These are phyloP conservation scores for Phyllotis vaccarum DNA, from an alignment of 2,797 vertebrate genomes.

Conservation along the genomic window DNA sequence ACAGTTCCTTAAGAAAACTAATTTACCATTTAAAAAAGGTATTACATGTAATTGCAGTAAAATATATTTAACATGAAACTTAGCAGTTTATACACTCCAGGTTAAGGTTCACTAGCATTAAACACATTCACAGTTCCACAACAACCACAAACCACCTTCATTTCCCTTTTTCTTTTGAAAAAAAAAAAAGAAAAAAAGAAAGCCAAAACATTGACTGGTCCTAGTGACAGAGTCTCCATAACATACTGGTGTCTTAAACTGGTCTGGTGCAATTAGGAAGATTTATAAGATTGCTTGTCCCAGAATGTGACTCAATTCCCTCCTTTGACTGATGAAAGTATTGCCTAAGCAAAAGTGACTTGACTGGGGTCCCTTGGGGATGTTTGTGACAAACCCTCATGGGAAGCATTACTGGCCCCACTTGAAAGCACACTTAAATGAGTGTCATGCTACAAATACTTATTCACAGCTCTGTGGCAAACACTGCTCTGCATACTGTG, in stretches of 20 bases:
- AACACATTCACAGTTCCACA: background rate
- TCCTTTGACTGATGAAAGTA: slow-evolving; percentile 78
- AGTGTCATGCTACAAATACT: background rate
- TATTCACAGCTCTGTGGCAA: slow-evolving; percentile 40
- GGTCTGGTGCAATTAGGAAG: slow-evolving; percentile 49
- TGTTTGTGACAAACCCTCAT: slow-evolving; percentile 59
- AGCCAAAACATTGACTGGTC: slow-evolving; percentile 3
- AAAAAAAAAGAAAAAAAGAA: slow-evolving; percentile 42
- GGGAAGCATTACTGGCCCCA: slow-evolving; percentile 46
- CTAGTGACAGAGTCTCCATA: background rate
- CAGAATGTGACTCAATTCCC: slow-evolving; percentile 75
- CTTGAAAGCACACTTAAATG: slow-evolving; percentile 61
- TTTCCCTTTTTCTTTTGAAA: background rate
- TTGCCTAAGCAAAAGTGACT: slow-evolving; percentile 75
- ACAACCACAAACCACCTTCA: background rate
- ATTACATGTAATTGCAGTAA: background rate
- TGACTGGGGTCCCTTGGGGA: slow-evolving; percentile 25
- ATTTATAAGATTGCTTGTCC: slow-evolving; percentile 39
- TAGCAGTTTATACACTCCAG: background rate
- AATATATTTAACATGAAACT: slow-evolving; percentile 17
- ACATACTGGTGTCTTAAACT: background rate
- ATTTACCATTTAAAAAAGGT: background rate
- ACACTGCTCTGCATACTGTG: background rate
- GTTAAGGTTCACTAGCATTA: background rate
- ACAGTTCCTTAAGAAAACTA: background rate